Evolutionary conservation across 2,797 vertebrate species (phyloP), one percentile per base, ranked within the genome.

Genomic region (Moxostoma hubbsi): DNA sequence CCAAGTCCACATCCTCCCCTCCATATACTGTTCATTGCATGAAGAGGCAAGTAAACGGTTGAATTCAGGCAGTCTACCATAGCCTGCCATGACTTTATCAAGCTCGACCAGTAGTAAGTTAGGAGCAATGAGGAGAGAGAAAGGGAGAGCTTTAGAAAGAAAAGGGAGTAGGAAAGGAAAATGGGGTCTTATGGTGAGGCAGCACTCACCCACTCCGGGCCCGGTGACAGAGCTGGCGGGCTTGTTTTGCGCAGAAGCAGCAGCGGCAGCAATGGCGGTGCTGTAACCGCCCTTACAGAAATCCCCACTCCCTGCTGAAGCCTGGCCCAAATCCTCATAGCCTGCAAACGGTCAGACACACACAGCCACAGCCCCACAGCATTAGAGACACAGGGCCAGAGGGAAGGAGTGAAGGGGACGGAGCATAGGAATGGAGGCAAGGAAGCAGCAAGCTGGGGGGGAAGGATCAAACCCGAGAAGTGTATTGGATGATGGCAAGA

Each of bases 271-370:
- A 89, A 93, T 93, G 86, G 93, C 94, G 89, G 90, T 93, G 92
- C 93, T 92, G 90, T 94, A 95, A 91, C 92, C 93, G 84, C 94
- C 93, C 91, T 95, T 95, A 95, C 94, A 95, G 95, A 95, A 95
- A 93, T 95, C 94, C 93, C 93, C 94, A 90, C 93, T 94, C 92
- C 92, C 93, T 47, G 85, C 85, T 88, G 94, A 93, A 93, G 93
- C 93, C 93, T 95, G 94, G 93, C 94, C 92, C 93, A 95, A 92
- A 94, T 95, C 95, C 93, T 95, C 94, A 95, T 95, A 95, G 94
- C 95, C 95, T 95, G 95, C 92, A 94, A 85, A 95, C 93, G 94
- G 92, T 93, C 93, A 95, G 92, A 94, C 93, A 94, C 90, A 94
- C 90, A 94, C 85, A 84, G 86, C 83, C 88, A 87, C 77, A 85